phyloP scores from a whole-genome alignment of 2,888 invertebrate species.

The Elegia similella region DNA sequence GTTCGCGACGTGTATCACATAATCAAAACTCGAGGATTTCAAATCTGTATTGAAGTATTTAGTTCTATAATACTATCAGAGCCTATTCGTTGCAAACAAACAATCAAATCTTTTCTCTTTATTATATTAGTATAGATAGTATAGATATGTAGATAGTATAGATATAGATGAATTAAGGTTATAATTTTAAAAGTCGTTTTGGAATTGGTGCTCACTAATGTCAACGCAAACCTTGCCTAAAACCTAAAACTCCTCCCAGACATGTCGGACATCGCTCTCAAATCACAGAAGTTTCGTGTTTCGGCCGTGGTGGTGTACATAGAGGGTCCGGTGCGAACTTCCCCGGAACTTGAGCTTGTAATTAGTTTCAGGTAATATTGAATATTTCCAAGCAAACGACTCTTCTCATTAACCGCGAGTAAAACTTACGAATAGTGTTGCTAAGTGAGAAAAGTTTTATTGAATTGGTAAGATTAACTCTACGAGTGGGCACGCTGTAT shows the following conservation, averaged over 20 bases:
- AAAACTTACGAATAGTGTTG: neutral
- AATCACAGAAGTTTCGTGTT: neutral
- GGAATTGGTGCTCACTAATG: neutral
- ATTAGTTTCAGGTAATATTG: constrained; percentile 10
- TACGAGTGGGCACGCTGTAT: too few relatives aligned
- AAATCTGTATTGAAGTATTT: too few relatives aligned
- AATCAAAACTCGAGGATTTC: too few relatives aligned
- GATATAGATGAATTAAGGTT: too few relatives aligned
- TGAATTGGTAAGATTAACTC: neutral
- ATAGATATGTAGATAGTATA: too few relatives aligned
- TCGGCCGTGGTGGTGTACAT: neutral
- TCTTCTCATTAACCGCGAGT: constrained; percentile 2
- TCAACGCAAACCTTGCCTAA: neutral
- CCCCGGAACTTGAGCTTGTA: neutral
- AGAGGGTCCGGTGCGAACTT: neutral
- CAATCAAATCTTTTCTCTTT: too few relatives aligned
- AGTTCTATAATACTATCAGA: too few relatives aligned
- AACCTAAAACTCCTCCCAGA: neutral
- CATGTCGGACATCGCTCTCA: neutral
- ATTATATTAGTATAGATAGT: too few relatives aligned
- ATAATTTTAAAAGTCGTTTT: too few relatives aligned
- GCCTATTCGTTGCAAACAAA: too few relatives aligned
- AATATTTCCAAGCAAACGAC: constrained; percentile 5
- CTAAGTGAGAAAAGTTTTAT: neutral
- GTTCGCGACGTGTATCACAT: too few relatives aligned